A percentile compares a stretch with the other conserved stretches of the same genome.
These are phyloP conservation scores for Toxostoma redivivum DNA, from an alignment of 2,113 vertebrate genomes.

Conservation along the genomic window DNA sequence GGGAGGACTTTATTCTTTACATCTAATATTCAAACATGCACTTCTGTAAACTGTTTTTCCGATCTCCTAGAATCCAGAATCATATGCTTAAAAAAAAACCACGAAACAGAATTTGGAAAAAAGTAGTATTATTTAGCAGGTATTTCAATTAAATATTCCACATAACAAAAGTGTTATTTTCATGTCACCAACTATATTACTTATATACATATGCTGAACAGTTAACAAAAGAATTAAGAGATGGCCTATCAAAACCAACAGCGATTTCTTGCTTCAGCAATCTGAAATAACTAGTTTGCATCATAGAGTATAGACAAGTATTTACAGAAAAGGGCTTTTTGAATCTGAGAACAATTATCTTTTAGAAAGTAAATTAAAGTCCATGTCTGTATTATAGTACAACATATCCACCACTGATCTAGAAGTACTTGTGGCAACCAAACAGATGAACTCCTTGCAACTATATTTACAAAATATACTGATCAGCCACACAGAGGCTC, in stretches of 20 bases:
- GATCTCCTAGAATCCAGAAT: background rate
- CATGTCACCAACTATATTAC: slow-evolving; percentile 67
- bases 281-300: slow-evolving; percentile 46
- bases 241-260: slow-evolving; percentile 62
- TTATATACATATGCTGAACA: slow-evolving; percentile 71
- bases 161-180: slow-evolving; percentile 77
- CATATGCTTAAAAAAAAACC: slow-evolving; percentile 61
- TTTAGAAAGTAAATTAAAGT: slow-evolving; percentile 57
- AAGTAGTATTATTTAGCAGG: slow-evolving; percentile 79
- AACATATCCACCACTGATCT: slow-evolving; percentile 47
- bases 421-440: slow-evolving; percentile 34
- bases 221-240: slow-evolving; percentile 61
- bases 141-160: slow-evolving; percentile 82
- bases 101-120: slow-evolving; percentile 69
- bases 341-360: slow-evolving; percentile 50
- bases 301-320: slow-evolving; percentile 59
- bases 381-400: slow-evolving; percentile 46
- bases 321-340: slow-evolving; percentile 53
- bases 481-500: slow-evolving; percentile 72
- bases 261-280: slow-evolving; percentile 51
- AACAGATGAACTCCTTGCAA: slow-evolving; percentile 41
- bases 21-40: background rate
- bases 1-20: background rate
- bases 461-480: slow-evolving; percentile 78
- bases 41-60: background rate